phyloP scores from a whole-genome alignment of 2,113 vertebrate genomes.

The Dolichallabes microphthalmus region DNA sequence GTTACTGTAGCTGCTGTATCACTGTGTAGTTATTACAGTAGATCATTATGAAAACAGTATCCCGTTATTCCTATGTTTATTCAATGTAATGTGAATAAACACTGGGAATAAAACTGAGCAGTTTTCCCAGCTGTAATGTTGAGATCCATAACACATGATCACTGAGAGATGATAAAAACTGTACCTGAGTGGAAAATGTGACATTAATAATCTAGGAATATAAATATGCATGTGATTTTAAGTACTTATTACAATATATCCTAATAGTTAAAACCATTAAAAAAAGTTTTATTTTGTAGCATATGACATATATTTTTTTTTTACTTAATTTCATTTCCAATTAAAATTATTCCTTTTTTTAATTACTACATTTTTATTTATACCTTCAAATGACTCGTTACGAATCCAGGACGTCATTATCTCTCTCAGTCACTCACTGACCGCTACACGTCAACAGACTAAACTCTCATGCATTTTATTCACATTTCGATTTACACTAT shows the following conservation, averaged over 20 bases:
- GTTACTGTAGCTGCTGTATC: background rate
- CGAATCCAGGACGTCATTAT: too few relatives aligned
- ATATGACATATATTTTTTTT: too few relatives aligned
- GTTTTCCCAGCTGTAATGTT: background rate
- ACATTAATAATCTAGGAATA: background rate
- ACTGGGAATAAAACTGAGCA: background rate
- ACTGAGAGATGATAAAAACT: too few relatives aligned
- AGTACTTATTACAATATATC: background rate
- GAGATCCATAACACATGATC: background rate
- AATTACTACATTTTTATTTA: too few relatives aligned
- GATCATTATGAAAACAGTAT: background rate
- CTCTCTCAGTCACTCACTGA: background rate
- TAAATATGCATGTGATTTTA: background rate
- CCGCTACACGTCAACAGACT: too few relatives aligned
- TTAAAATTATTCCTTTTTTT: too few relatives aligned
- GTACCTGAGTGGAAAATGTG: background rate
- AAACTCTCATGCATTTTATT: background rate
- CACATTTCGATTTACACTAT: background rate
- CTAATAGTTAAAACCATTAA: background rate
- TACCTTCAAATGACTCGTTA: background rate
- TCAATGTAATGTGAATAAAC: background rate
- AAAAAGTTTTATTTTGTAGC: too few relatives aligned
- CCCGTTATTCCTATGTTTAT: background rate
- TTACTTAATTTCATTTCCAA: too few relatives aligned
- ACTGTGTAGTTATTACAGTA: background rate